These are phyloP conservation scores for Seladonia tumulorum DNA, from an alignment of 2,888 invertebrate genomes.

Conservation along the genomic window DNA sequence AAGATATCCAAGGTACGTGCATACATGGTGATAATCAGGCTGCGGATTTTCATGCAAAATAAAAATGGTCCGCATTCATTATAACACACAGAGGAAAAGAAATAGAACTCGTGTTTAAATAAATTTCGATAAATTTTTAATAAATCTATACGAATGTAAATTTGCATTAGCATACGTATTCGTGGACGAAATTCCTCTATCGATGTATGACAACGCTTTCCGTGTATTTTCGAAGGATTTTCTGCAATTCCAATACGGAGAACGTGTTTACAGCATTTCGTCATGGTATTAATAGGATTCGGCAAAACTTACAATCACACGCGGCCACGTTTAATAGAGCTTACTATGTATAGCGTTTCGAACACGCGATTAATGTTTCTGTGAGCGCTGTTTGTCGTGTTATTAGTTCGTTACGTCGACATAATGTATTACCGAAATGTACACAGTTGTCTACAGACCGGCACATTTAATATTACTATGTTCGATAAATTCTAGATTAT, in stretches of 20 bases:
- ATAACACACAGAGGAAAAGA: neutral
- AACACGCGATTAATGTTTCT: conserved; percentile 30
- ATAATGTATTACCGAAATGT: conserved; percentile 18
- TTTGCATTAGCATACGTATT: neutral
- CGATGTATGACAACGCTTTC: neutral
- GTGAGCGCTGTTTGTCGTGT: conserved; percentile 24
- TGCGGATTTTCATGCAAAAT: too few species aligned
- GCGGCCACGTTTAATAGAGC: neutral
- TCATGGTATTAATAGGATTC: neutral
- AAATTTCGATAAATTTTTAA: neutral
- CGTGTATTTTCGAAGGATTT: neutral
- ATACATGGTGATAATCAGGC: neutral
- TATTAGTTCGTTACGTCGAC: conserved; percentile 27
- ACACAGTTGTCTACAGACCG: conserved; percentile 31
- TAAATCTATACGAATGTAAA: neutral
- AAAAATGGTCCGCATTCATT: neutral
- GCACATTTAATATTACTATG: conserved; percentile 1
- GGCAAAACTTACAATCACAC: neutral
- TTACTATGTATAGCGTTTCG: neutral
- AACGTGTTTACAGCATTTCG: neutral
- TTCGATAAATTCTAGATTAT: conserved; percentile 48
- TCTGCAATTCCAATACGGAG: neutral
- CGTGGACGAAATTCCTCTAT: neutral
- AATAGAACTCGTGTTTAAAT: neutral
- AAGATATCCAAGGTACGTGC: neutral